Evolutionary conservation across 2,113 vertebrate species (phyloP), one percentile per base, ranked within the genome.

Genomic region (Myrmophylax atrothorax): DNA sequence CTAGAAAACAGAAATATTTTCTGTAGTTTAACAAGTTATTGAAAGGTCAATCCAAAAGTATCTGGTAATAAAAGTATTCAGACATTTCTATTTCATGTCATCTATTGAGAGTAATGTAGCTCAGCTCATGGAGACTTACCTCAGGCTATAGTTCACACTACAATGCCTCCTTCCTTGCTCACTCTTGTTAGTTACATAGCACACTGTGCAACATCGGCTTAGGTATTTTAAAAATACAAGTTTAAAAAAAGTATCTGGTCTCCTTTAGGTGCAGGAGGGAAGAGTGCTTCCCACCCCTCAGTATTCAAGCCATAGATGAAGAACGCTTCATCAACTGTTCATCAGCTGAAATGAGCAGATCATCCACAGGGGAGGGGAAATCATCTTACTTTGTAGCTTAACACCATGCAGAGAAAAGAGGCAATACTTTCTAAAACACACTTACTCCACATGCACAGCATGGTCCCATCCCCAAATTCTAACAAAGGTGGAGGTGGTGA

Each of bases 11-110:
- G 72, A 88, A 85, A 58, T 85, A 24, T 63, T 84, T 89, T 90
- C 81, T 95, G 63, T 92, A 91, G 78, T 86, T 87, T 94, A 97
- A 95, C 62, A 93, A 95, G 78, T 92, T 90, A 95, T 75, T 93
- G 89, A 87, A 87, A 96, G 90, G 90, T 92, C 87, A 88, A 80
- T 81, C 82, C 90, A 81, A 90, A 91, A 89, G 59, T 73, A 67
- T 53, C 85, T 86, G 13, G 6, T 52, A 94, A 79, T 94, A 80
- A 84, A 95, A 92, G 77, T 66, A 66, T 64, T 95, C 82, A 80
- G 76, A 68, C 79, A 83, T 90, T 96, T 94, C 84, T 86, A 68
- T 94, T 96, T 97, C 50, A 93, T 94, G 90, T 89, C 64, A 38
- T 72, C 73, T 80, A 66, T 59, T 29, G 59, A 85, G 55, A 49